phyloP scores from a whole-genome alignment of 37 sponge, comb jelly and placozoan species.

The Aplysina aerophoba region DNA sequence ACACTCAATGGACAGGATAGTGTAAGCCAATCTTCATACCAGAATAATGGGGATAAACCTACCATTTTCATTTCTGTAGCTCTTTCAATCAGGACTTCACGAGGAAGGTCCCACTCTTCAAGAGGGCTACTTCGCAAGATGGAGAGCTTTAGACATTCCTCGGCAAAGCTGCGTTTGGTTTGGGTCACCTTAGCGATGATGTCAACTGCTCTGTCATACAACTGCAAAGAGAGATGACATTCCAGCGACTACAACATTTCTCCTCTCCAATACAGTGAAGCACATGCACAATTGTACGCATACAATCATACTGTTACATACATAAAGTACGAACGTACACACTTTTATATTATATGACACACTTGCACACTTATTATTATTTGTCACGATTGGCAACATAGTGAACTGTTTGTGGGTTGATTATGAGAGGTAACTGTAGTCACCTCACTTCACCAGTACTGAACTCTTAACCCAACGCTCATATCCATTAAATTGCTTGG shows the following conservation, averaged over 20 bases:
- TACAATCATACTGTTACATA: not conserved
- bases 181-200: not conserved
- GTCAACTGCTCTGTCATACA: constrained; percentile 14
- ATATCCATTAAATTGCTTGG: no score
- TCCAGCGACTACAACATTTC: not conserved
- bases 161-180: not conserved
- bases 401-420: no score
- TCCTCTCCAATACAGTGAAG: no score
- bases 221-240: not conserved
- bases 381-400: no score
- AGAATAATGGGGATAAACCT: no score
- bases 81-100: constrained; percentile 1
- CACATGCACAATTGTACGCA: constrained; percentile 18
- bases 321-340: not conserved
- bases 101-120: not conserved
- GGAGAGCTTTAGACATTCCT: constrained; percentile 16
- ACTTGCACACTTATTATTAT: constrained; percentile 33
- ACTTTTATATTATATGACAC: constrained; percentile 15
- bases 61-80: not conserved
- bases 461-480: no score
- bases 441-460: no score
- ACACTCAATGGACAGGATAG: no score
- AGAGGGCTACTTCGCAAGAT: not conserved
- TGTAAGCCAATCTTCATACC: no score
- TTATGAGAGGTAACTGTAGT: no score